These are phyloP conservation scores for Achroia grisella DNA, from an alignment of 1,140 invertebrate species.

Conservation along the genomic window DNA sequence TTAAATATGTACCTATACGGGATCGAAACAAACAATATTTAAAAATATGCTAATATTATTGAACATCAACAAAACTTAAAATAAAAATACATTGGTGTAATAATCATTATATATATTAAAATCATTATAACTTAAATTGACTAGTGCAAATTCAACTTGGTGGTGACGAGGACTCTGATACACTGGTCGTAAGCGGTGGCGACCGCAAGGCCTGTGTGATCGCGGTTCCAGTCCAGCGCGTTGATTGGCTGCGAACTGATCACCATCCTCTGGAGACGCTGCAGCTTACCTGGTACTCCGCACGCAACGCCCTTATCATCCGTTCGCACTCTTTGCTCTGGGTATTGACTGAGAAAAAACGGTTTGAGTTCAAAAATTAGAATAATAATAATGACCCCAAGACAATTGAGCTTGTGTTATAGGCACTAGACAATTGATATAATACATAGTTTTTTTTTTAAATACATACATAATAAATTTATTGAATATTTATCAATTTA, in stretches of 20 bases:
- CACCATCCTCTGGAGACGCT: conserved; percentile 85
- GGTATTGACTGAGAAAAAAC: conserved; percentile 82
- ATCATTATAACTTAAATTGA: conserved; percentile 2
- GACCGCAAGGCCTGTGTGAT: conserved; percentile 90
- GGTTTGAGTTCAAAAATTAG: no score
- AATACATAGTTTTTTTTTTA: no score
- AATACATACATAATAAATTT: background rate
- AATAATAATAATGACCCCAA: no score
- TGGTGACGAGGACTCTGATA: conserved; percentile 90
- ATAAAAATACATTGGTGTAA: no score
- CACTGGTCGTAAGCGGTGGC: conserved; percentile 95
- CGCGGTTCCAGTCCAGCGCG: conserved; percentile 92
- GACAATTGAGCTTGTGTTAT: no score
- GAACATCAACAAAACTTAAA: no score
- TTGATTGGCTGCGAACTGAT: conserved; percentile 92
- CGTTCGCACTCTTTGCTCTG: conserved; percentile 80
- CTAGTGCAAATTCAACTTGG: conserved; percentile 85
- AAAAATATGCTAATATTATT: no score
- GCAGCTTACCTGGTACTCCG: conserved; percentile 85
- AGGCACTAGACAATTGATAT: no score
- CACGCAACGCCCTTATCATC: conserved; percentile 80
- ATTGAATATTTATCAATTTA: no score
- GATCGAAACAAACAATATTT: no score
- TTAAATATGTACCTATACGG: no score
- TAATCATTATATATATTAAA: conserved; percentile 1